A percentile compares a stretch with the other conserved stretches of the same genome.
Conservation (phyloP, 2,797 vertebrate species). For the Rhynchotus rufescens region DNA sequence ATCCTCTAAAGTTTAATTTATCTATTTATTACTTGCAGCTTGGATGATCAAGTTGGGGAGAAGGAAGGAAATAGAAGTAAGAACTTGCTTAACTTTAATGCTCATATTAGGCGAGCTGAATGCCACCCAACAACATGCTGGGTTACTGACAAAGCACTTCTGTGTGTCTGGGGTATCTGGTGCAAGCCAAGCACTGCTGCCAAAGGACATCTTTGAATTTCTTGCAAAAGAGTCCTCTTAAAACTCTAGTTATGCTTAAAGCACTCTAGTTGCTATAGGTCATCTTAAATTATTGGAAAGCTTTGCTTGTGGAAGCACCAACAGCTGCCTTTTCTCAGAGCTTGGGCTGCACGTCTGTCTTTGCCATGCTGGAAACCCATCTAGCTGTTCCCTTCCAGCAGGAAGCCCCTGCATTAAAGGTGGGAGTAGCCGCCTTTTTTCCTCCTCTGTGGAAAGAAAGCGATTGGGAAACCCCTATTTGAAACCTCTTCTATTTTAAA, state of each 20-base stretch:
- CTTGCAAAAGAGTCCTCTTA: background rate
- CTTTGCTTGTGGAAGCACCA: background rate
- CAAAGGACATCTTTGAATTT: background rate
- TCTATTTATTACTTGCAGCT: background rate
- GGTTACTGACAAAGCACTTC: background rate
- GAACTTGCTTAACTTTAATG: background rate
- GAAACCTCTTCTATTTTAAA: background rate
- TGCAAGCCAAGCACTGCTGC: accelerated
- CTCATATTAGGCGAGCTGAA: background rate
- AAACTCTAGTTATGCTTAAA: background rate
- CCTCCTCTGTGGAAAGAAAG: background rate
- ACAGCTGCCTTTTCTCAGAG: background rate
- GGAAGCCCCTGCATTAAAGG: background rate
- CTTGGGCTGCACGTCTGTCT: background rate
- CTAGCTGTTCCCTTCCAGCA: background rate
- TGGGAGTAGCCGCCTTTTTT: background rate
- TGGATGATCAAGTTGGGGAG: background rate
- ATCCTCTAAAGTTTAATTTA: background rate
- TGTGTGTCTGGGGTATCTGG: accelerated
- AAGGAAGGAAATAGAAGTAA: background rate
- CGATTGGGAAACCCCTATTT: background rate
- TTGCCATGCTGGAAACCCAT: background rate
- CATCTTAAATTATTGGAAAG: background rate
- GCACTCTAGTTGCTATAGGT: background rate
- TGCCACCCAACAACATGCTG: background rate